phyloP scores from a whole-genome alignment of 2,888 invertebrate genomes.

The Emmelina monodactyla region DNA sequence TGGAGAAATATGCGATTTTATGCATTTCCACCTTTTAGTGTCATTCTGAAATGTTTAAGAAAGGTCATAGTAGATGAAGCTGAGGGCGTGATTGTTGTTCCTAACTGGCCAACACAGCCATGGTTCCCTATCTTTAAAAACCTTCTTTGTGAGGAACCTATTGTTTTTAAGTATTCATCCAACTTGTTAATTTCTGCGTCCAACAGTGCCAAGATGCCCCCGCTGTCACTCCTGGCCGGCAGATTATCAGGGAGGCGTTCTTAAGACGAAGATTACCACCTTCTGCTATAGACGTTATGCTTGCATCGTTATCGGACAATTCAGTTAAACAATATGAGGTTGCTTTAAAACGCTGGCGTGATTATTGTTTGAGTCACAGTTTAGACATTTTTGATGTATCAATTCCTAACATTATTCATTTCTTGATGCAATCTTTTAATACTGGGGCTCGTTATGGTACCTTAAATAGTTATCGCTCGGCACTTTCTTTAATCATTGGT shows the following conservation, averaged over 20 bases:
- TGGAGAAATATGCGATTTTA: not conserved
- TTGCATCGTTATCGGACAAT: not conserved
- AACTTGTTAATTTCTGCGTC: not conserved
- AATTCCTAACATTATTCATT: slow-evolving; percentile 6
- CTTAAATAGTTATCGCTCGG: slow-evolving; percentile 9
- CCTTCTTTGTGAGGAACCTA: not conserved
- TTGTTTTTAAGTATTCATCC: not conserved
- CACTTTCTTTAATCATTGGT: slow-evolving; percentile 4
- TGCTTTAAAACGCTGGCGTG: not conserved
- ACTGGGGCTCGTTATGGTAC: slow-evolving; percentile 8
- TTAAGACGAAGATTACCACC: not conserved
- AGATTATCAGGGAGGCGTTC: not conserved
- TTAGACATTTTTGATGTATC: slow-evolving; percentile 8
- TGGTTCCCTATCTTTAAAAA: not conserved
- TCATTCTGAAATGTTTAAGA: not conserved
- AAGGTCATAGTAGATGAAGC: not conserved
- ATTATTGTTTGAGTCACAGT: slow-evolving; percentile 3
- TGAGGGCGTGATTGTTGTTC: not conserved
- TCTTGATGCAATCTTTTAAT: slow-evolving; percentile 6
- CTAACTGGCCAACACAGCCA: not conserved
- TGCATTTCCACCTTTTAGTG: not conserved
- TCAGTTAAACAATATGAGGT: not conserved
- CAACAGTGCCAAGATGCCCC: not conserved
- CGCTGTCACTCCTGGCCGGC: not conserved
- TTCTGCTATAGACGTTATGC: not conserved